Evolutionary conservation across 2,797 vertebrate genomes (phyloP).

Genomic region (Tarsius wallacei): DNA sequence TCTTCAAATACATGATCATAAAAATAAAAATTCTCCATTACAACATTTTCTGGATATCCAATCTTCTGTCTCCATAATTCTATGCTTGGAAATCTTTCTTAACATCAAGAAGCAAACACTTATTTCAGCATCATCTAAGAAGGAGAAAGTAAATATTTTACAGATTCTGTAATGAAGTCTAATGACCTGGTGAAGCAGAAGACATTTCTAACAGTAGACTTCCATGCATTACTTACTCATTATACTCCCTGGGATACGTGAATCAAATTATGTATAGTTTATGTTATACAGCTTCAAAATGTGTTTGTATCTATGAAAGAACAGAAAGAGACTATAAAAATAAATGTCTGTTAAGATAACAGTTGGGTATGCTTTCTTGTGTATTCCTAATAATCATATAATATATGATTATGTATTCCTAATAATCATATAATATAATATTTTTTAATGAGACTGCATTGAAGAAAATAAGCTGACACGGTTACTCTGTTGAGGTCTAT

Average conservation of each 20-base stretch:
- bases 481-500: accelerated
- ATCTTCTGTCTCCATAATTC: neutral
- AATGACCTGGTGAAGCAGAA: neutral
- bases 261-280: neutral
- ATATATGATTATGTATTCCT: neutral
- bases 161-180: neutral
- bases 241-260: too few species aligned
- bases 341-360: neutral
- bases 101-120: neutral
- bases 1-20: neutral
- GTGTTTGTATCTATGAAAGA: neutral
- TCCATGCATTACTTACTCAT: neutral
- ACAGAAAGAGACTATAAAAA: neutral
- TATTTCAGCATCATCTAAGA: neutral
- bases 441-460: neutral
- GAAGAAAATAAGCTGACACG: neutral
- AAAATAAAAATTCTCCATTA: neutral
- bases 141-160: neutral
- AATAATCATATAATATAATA: neutral
- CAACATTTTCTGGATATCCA: neutral
- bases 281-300: neutral
- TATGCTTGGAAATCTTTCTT: slow-evolving; percentile 9
- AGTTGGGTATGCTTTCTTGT: neutral
- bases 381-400: neutral
- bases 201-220: neutral